These are phyloP conservation scores for Brachyrhaphis roseni DNA, from an alignment of 2,797 vertebrate species.

Conservation along the genomic window DNA sequence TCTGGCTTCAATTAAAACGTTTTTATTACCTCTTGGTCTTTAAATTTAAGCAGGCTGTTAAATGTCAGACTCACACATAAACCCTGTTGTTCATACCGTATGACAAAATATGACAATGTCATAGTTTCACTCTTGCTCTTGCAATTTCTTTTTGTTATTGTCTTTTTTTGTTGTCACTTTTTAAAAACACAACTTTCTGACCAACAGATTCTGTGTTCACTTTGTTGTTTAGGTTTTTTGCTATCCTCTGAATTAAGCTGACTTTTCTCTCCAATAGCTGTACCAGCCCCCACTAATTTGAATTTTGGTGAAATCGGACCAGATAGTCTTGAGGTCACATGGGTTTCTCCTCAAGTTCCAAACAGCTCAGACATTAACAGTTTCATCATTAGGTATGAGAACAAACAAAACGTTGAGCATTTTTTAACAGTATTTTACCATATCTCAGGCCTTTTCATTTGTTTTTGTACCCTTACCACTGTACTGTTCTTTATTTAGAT, in stretches of 20 bases:
- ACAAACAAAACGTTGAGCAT: background rate
- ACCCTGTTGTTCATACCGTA: conserved; percentile 16
- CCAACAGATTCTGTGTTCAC: background rate
- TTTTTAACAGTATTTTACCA: background rate
- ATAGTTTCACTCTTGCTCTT: background rate
- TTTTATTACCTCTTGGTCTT: conserved; percentile 56
- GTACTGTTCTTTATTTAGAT: conserved; percentile 73
- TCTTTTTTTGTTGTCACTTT: background rate
- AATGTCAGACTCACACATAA: conserved; percentile 43
- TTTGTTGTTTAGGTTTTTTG: background rate
- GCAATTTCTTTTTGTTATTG: background rate
- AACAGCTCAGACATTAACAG: conserved; percentile 82
- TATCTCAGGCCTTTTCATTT: background rate
- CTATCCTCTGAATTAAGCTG: background rate
- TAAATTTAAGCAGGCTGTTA: conserved; percentile 61
- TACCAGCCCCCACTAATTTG: conserved; percentile 90
- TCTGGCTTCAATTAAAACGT: conserved; percentile 62
- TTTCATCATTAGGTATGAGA: conserved; percentile 84
- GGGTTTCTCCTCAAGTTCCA: conserved; percentile 86
- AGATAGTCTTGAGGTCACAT: conserved; percentile 88
- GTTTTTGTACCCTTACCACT: background rate
- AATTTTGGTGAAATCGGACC: conserved; percentile 87
- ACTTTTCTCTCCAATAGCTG: conserved; percentile 76
- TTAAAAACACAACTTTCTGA: background rate
- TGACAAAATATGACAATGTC: background rate